A percentile compares a stretch with the other conserved stretches of the same genome.
phyloP scores from a whole-genome alignment of 2,797 vertebrate species.

The Sphenopsis melanotis region DNA sequence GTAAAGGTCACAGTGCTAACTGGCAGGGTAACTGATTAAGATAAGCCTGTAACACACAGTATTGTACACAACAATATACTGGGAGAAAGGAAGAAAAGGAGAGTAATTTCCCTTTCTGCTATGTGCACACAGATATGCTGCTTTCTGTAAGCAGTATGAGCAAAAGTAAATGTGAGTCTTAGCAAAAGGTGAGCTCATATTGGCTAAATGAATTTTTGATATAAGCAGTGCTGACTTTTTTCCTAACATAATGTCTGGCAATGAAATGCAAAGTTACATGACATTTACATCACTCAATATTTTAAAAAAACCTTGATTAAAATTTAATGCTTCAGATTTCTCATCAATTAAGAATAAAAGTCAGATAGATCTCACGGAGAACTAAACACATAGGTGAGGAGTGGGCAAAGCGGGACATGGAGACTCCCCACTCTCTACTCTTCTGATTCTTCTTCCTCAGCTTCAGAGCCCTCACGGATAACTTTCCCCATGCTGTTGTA shows the following conservation, averaged over 20 bases:
- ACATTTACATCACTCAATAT: not conserved
- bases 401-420: not conserved
- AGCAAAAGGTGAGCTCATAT: not conserved
- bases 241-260: not conserved
- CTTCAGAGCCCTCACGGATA: not conserved
- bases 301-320: not conserved
- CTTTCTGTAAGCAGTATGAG: not conserved
- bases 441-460: not conserved
- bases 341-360: not conserved
- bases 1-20: conserved; percentile 32
- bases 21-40: conserved; percentile 28
- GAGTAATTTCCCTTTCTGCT: not conserved
- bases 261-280: not conserved
- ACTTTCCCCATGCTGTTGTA: not conserved
- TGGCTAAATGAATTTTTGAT: not conserved
- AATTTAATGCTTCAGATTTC: not conserved
- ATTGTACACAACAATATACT: not conserved
- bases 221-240: not conserved
- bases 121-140: not conserved
- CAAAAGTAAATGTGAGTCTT: not conserved
- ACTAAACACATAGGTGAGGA: not conserved
- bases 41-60: not conserved
- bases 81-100: not conserved
- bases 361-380: not conserved
- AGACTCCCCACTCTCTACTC: not conserved